Conservation (phyloP, 2,113 vertebrate species). For the Pelvicachromis taeniatus region DNA sequence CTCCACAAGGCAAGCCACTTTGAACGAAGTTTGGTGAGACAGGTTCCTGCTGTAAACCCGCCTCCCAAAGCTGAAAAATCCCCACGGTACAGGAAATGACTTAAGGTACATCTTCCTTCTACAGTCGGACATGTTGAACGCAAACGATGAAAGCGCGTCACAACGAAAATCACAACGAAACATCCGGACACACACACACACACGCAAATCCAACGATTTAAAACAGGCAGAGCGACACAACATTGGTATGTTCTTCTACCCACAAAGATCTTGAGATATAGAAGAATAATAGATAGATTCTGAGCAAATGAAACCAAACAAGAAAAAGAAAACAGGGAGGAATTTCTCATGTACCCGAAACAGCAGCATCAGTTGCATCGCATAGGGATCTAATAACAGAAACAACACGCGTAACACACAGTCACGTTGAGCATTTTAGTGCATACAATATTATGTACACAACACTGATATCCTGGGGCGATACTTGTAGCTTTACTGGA, state of each 20-base stretch:
- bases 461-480: constrained; percentile 55
- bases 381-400: constrained; percentile 56
- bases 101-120: constrained; percentile 10
- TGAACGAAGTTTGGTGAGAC: background rate
- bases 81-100: constrained; percentile 12
- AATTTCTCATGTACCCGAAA: constrained; percentile 55
- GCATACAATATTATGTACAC: constrained; percentile 73
- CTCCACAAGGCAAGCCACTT: constrained; percentile 17
- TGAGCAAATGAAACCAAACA: constrained; percentile 55
- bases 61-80: constrained; percentile 20
- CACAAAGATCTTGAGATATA: constrained; percentile 62
- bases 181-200: constrained; percentile 5
- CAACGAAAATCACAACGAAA: constrained; percentile 36
- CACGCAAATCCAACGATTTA: constrained; percentile 39
- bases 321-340: constrained; percentile 25
- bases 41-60: background rate
- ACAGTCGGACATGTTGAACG: constrained; percentile 22
- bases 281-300: constrained; percentile 55
- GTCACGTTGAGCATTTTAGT: constrained; percentile 68
- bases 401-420: constrained; percentile 66
- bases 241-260: constrained; percentile 56
- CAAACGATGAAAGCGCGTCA: constrained; percentile 18
- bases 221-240: constrained; percentile 64
- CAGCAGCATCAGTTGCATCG: constrained; percentile 71
- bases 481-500: constrained; percentile 52